Conservation (phyloP, 1,140 invertebrate genomes). For the Atta texana region DNA sequence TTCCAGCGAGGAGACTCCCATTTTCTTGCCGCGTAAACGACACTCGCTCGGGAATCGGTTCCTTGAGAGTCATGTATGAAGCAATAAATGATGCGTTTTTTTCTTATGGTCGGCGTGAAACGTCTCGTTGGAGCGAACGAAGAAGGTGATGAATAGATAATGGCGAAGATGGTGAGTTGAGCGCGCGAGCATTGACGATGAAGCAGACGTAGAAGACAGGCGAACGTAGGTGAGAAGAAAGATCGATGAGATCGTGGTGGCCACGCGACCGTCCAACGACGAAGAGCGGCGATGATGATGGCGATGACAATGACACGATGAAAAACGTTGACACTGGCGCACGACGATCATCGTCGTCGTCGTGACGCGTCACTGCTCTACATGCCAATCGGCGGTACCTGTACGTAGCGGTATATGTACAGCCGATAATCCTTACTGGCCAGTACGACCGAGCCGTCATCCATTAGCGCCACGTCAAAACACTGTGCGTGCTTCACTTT, state of each 20-base stretch:
- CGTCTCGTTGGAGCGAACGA: slow-evolving; percentile 60
- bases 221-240: slow-evolving; percentile 68
- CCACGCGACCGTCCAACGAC: slow-evolving; percentile 40
- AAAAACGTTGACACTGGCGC: slow-evolving; percentile 51
- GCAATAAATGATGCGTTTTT: not conserved
- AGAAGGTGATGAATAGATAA: slow-evolving; percentile 37
- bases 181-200: slow-evolving; percentile 29
- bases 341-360: slow-evolving; percentile 75
- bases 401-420: slow-evolving; percentile 99
- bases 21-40: slow-evolving; percentile 34
- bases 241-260: slow-evolving; percentile 66
- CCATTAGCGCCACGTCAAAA: slow-evolving; percentile 99
- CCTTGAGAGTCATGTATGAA: not conserved
- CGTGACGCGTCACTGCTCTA: slow-evolving; percentile 85
- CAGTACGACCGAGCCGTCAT: slow-evolving; percentile 99
- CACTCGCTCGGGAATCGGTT: slow-evolving; percentile 31
- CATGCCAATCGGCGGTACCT: slow-evolving; percentile 94
- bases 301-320: slow-evolving; percentile 21
- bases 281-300: slow-evolving; percentile 32
- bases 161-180: slow-evolving; percentile 30
- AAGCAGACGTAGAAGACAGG: slow-evolving; percentile 61
- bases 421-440: slow-evolving; percentile 99
- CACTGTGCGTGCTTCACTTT: slow-evolving; percentile 99
- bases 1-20: slow-evolving; percentile 20
- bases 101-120: slow-evolving; percentile 53